phyloP scores from a whole-genome alignment of 2,113 vertebrate species.

The Carlito syrichta region DNA sequence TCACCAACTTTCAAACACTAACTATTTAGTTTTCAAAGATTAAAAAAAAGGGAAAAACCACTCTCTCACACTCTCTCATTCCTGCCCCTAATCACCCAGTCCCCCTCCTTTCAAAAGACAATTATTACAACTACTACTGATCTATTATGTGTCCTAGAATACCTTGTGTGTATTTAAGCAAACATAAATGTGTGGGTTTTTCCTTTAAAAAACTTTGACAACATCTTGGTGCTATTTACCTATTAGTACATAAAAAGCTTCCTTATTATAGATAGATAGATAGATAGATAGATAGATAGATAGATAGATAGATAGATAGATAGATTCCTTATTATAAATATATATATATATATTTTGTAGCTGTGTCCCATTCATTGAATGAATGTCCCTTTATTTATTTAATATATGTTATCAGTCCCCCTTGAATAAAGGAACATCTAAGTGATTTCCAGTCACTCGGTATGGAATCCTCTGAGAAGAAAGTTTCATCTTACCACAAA shows the following conservation, averaged over 20 bases:
- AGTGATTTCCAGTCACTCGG: background rate
- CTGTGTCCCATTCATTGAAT: background rate
- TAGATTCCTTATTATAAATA: no score
- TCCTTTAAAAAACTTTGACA: background rate
- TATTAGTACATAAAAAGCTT: background rate
- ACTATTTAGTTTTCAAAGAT: slow-evolving; percentile 34
- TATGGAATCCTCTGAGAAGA: background rate
- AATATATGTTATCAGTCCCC: background rate
- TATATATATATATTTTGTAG: no score
- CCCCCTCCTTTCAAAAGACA: background rate
- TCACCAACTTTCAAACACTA: background rate
- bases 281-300: no score
- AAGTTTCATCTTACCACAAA: background rate
- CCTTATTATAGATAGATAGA: no score
- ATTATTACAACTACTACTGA: background rate
- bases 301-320: no score
- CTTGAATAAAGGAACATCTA: background rate
- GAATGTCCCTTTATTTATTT: background rate
- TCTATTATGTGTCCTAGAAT: background rate
- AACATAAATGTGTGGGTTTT: background rate
- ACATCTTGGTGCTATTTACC: background rate
- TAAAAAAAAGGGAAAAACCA: background rate
- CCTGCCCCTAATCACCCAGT: background rate
- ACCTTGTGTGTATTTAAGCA: background rate
- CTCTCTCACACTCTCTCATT: background rate